These are phyloP conservation scores for Saccostrea cuccullata DNA, from an alignment of 1,140 invertebrate species.

Conservation along the genomic window DNA sequence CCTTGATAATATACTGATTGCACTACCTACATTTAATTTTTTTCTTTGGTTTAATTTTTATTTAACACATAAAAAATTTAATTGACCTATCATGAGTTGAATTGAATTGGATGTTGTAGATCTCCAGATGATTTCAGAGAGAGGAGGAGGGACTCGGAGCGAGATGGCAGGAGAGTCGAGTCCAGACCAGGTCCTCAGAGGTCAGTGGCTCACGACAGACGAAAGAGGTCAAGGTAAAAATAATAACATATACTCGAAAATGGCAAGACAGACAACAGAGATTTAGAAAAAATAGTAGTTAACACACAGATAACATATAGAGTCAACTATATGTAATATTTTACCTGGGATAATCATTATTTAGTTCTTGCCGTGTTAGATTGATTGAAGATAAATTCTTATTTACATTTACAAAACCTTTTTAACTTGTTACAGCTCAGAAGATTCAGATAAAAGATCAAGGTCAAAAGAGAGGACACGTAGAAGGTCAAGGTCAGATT, in stretches of 20 bases:
- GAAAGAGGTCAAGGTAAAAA: neutral
- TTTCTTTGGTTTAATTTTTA: neutral
- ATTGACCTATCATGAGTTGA: neutral
- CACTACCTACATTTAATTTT: too few species aligned
- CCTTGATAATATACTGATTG: too few species aligned
- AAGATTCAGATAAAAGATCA: conserved; percentile 30
- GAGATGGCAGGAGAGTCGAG: neutral
- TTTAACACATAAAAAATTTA: neutral
- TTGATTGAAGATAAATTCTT: too few species aligned
- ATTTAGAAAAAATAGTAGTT: too few species aligned
- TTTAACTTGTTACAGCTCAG: neutral
- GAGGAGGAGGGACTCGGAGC: neutral
- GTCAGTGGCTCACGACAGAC: neutral
- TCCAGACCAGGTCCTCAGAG: neutral
- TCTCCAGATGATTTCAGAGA: conserved; percentile 9
- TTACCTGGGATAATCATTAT: too few species aligned
- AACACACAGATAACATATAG: too few species aligned
- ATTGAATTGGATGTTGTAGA: neutral
- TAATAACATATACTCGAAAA: too few species aligned
- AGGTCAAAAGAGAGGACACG: conserved; percentile 45
- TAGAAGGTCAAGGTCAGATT: conserved; percentile 54
- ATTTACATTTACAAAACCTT: too few species aligned
- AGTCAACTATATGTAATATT: too few species aligned
- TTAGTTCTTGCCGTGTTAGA: too few species aligned
- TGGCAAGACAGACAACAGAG: too few species aligned